phyloP scores from a whole-genome alignment of 2,113 vertebrate genomes.

The Tupaia chinensis region DNA sequence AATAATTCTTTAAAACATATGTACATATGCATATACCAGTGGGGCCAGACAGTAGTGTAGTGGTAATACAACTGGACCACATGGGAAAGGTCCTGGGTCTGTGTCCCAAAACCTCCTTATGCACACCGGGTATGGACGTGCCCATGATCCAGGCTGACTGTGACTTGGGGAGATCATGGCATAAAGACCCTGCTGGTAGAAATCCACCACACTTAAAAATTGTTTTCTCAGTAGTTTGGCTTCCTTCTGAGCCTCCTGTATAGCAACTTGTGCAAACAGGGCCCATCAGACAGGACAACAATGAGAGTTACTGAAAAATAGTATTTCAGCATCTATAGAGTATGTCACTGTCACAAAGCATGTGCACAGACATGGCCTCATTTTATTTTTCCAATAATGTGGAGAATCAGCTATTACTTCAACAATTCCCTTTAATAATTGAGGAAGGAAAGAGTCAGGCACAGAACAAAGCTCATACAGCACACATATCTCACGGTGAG shows the following conservation, averaged over 20 bases:
- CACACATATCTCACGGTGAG: not conserved
- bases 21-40: too few relatives aligned
- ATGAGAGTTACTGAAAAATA: not conserved
- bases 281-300: not conserved
- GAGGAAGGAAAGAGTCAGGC: not conserved
- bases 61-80: too few relatives aligned
- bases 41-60: too few relatives aligned
- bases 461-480: not conserved
- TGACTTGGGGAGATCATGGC: too few relatives aligned
- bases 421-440: not conserved
- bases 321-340: not conserved
- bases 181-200: not conserved
- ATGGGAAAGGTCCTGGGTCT: too few relatives aligned
- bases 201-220: not conserved
- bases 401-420: not conserved
- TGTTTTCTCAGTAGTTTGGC: not conserved
- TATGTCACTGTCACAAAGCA: not conserved
- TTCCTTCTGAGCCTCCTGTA: not conserved
- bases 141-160: too few relatives aligned
- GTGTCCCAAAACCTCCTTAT: too few relatives aligned
- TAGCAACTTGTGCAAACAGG: not conserved
- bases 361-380: not conserved
- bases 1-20: too few relatives aligned
- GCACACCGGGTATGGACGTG: too few relatives aligned
- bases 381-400: not conserved